Conservation (phyloP, 2,113 vertebrate genomes). For the Catharus bicknelli region DNA sequence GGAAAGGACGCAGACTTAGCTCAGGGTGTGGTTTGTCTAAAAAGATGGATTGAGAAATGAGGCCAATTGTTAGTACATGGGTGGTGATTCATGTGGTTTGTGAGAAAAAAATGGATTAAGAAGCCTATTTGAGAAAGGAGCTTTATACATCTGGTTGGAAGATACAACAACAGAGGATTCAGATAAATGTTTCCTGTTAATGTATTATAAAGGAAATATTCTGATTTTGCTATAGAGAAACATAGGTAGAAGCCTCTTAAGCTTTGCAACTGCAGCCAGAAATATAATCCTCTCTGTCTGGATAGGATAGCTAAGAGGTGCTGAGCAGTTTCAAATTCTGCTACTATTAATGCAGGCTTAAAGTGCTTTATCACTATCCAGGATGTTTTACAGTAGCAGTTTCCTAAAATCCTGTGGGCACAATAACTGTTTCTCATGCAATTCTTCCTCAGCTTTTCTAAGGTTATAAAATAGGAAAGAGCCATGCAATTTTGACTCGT, state of each 20-base stretch:
- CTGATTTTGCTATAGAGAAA: not conserved
- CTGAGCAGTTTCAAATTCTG: slow-evolving; percentile 25
- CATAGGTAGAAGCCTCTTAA: not conserved
- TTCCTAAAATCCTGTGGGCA: not conserved
- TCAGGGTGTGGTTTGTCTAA: not conserved
- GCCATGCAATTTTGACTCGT: not conserved
- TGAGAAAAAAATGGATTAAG: not conserved
- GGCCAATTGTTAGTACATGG: not conserved
- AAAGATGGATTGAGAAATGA: not conserved
- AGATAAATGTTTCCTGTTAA: not conserved
- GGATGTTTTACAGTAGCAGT: not conserved
- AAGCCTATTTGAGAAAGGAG: not conserved
- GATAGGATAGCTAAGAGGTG: not conserved
- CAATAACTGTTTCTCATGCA: not conserved
- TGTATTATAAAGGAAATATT: not conserved
- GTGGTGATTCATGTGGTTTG: not conserved
- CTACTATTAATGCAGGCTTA: not conserved
- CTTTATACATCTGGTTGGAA: not conserved
- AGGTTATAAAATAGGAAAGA: not conserved
- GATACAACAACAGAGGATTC: not conserved
- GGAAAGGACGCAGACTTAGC: not conserved
- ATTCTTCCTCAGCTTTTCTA: not conserved
- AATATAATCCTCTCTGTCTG: slow-evolving; percentile 23
- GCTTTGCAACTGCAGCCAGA: not conserved
- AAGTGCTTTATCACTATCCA: not conserved